Base-by-base conservation (phyloP, 2,888 invertebrate species). In the Mellilla xanthometata region DNA sequence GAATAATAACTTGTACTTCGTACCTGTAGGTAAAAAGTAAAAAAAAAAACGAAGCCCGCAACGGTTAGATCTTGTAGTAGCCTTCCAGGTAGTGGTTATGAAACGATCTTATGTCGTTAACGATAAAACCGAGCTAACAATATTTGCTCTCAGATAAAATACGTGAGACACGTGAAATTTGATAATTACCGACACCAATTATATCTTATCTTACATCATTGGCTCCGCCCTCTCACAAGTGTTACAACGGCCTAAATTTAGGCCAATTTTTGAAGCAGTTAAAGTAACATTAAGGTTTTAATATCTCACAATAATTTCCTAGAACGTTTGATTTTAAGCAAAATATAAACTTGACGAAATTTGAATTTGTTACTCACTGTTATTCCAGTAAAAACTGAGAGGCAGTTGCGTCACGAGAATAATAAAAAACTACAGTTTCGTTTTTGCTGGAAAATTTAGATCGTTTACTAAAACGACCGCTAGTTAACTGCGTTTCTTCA, bases 131-230 rank as follows among this genome's bases (percentile, higher is more conserved):
- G 67, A 72, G 68, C 67, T 70, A 72, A 77, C 78, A 78, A 81
- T 85, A 81, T 88, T 88, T 85, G 69, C 76, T 73, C 65, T 71
- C 51, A 65, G 88, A 88, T 87, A 86, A 78, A 68, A 70, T 68
- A 71, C 65, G 56, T 72, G 76, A 76, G 76, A 76, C 68, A 73
- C 76, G 78, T 81, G 71, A 83, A 86, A 81, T 83, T 83, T 84
- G 78, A 76, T 87, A 87, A 86, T 84, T 86, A 81, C 76, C 68
- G 65, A 65, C 61, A 72, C 68, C 68, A 71, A 76, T 77, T 74
- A 80, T 80, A 67, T 75, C 81, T 86, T 86, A 87, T 87, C 83
- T 84, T 62, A 54, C 63, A 67, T 73, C 69, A 76, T 76, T 76
- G 68, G 54, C 75, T 70, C 68, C 78, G 65, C 78, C 76, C 71